Conservation (phyloP, 2,888 invertebrate genomes). For the Neoaliturus tenellus region DNA sequence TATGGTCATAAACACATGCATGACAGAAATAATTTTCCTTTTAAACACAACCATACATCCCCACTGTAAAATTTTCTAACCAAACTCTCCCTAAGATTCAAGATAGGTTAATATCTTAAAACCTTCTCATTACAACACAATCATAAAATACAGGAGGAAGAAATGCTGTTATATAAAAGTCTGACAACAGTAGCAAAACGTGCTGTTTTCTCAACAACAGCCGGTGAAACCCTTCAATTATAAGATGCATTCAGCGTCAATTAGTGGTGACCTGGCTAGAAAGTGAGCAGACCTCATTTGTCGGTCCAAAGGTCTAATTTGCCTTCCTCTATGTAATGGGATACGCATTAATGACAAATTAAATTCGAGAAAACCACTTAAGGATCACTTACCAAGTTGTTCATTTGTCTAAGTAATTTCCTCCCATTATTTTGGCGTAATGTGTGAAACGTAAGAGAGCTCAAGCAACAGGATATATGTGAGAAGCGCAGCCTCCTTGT, state of each 20-base stretch:
- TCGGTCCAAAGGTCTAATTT: conserved; percentile 7
- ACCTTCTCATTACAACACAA: no score
- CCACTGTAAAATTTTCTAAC: no score
- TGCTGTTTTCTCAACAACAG: neutral
- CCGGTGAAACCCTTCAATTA: conserved; percentile 6
- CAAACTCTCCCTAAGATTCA: no score
- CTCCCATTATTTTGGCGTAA: neutral
- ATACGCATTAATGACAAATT: neutral
- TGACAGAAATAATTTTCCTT: no score
- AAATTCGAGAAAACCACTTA: conserved; percentile 20
- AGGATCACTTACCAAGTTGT: conserved; percentile 23
- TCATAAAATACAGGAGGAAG: no score
- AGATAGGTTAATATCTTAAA: no score
- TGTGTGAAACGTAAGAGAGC: neutral
- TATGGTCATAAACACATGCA: no score
- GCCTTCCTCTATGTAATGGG: conserved; percentile 10
- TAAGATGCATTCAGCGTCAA: conserved; percentile 18
- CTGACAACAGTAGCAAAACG: neutral
- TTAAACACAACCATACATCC: no score
- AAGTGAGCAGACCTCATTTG: conserved; percentile 26
- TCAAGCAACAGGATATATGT: no score
- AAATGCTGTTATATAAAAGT: neutral
- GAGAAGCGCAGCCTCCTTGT: no score
- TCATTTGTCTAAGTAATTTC: conserved; percentile 44
- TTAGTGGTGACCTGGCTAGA: conserved; percentile 17